Conservation (phyloP, 2,113 vertebrate species). For the Bostrychus sinensis region DNA sequence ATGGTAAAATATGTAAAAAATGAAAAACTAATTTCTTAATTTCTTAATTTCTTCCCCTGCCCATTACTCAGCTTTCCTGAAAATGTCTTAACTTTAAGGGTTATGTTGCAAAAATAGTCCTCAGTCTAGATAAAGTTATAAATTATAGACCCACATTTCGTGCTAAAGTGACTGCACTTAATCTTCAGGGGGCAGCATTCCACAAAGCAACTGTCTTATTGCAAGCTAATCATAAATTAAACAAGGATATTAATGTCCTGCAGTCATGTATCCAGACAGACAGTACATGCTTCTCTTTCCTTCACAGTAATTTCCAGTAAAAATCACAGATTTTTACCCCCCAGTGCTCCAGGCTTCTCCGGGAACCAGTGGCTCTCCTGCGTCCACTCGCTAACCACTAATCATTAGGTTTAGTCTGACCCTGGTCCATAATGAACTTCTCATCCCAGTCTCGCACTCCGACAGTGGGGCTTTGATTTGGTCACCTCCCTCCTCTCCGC, state of each 20-base stretch:
- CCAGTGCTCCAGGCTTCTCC: slow-evolving; percentile 1
- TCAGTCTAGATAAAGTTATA: too few species aligned
- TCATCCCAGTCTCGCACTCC: slow-evolving; percentile 37
- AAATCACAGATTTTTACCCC: slow-evolving; percentile 4
- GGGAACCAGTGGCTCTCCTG: slow-evolving; percentile 14
- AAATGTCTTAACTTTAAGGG: too few species aligned
- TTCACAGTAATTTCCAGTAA: slow-evolving; percentile 5
- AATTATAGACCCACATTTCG: too few species aligned
- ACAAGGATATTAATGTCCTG: neutral
- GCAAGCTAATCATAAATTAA: neutral
- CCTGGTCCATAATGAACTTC: slow-evolving; percentile 57
- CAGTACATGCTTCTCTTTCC: neutral
- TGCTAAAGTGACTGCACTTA: neutral
- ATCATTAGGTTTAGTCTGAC: slow-evolving; percentile 54
- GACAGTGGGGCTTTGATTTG: slow-evolving; percentile 59
- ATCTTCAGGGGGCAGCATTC: neutral
- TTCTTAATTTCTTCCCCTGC: too few species aligned
- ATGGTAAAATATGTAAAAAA: too few species aligned
- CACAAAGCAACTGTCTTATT: neutral
- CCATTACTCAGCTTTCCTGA: too few species aligned
- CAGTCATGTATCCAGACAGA: slow-evolving; percentile 1
- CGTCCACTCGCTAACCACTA: slow-evolving; percentile 29
- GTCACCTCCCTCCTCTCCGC: slow-evolving; percentile 39
- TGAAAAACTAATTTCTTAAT: too few species aligned
- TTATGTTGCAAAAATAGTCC: too few species aligned